Conservation (phyloP, 2,797 vertebrate species). For the Apodemus agrarius region DNA sequence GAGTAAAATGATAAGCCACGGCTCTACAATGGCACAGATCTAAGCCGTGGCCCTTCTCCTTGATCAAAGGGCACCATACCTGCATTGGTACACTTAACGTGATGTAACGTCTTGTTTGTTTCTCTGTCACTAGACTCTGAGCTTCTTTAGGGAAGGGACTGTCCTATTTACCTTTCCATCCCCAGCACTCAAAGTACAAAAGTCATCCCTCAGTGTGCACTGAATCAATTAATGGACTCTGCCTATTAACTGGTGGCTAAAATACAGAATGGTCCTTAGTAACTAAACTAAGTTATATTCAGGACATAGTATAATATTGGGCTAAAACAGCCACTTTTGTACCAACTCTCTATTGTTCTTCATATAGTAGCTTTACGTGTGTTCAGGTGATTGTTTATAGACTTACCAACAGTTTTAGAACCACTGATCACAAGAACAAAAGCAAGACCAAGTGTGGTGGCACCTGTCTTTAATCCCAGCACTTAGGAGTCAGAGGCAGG, state of each 20-base stretch:
- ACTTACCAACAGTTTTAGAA: not conserved
- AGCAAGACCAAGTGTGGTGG: not conserved
- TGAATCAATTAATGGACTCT: not conserved
- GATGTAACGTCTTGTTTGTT: not conserved
- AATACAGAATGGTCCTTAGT: not conserved
- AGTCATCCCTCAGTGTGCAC: not conserved
- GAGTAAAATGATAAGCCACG: slow-evolving; percentile 18
- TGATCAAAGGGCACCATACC: slow-evolving; percentile 31
- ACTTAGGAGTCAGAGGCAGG: not conserved
- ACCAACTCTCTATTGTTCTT: not conserved
- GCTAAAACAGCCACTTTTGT: slow-evolving; percentile 14
- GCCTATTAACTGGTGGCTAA: not conserved
- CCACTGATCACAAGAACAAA: not conserved
- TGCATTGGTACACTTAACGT: not conserved
- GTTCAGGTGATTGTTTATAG: not conserved
- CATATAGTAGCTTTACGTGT: not conserved
- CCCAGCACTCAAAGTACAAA: not conserved
- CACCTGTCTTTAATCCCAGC: not conserved
- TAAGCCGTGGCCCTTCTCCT: not conserved
- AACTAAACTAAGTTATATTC: not conserved
- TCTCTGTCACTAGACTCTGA: slow-evolving; percentile 24
- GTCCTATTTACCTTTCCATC: not conserved
- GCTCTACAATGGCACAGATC: not conserved
- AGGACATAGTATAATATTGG: not conserved
- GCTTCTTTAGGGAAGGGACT: not conserved